Evolutionary conservation across 2,888 invertebrate species (phyloP).

Genomic region (Drosophila percnosoma): DNA sequence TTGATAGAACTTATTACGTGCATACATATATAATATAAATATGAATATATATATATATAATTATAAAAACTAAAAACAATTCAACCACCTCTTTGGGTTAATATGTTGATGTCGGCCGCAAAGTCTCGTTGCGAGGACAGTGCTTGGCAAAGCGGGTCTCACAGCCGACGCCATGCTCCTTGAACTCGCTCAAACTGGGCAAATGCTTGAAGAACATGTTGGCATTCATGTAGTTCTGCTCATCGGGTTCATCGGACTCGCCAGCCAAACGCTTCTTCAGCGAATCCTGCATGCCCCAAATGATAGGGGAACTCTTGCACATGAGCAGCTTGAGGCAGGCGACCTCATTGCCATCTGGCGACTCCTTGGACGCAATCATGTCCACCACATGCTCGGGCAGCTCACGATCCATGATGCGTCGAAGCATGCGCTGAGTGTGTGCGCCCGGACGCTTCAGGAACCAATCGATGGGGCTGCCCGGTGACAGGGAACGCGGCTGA

Average conservation of each 20-base stretch:
- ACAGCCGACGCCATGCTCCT: conserved; percentile 87
- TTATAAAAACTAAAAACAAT: conserved; percentile 3
- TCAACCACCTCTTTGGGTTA: not conserved
- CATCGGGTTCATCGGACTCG: conserved; percentile 62
- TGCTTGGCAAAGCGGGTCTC: conserved; percentile 87
- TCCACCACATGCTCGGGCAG: conserved; percentile 88
- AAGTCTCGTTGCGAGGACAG: conserved; percentile 67
- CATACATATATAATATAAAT: conserved; percentile 4
- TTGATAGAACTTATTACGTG: conserved; percentile 24
- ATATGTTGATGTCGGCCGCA: not conserved
- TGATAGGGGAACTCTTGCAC: conserved; percentile 91
- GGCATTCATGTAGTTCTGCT: conserved; percentile 61
- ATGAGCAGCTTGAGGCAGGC: conserved; percentile 90
- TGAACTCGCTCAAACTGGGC: conserved; percentile 87
- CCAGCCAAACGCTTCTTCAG: conserved; percentile 82
- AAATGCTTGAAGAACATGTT: conserved; percentile 87
- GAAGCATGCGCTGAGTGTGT: conserved; percentile 86
- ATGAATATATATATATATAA: not conserved
- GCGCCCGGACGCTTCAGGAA: conserved; percentile 88
- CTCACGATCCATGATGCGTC: conserved; percentile 87
- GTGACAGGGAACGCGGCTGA: conserved; percentile 72
- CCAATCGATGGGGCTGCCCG: conserved; percentile 87
- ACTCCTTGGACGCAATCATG: conserved; percentile 86
- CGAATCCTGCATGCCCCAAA: conserved; percentile 91
- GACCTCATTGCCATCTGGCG: conserved; percentile 87